Evolutionary conservation across 2,113 vertebrate genomes (phyloP).

Genomic region (Corydoras sp.): DNA sequence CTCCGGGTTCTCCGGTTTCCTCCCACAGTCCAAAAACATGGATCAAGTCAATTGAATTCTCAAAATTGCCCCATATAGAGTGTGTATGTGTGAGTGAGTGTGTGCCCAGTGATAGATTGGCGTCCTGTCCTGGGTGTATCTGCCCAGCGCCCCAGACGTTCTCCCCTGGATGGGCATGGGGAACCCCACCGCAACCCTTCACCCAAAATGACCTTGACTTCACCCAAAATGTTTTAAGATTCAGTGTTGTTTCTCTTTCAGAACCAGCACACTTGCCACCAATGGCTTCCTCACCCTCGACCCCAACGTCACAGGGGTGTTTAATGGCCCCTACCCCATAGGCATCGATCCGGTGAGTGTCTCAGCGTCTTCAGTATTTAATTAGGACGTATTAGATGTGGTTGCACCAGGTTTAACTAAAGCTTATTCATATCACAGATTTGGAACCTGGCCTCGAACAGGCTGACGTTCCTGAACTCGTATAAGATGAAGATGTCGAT

Average conservation of each 20-base stretch:
- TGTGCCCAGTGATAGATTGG: too few relatives aligned
- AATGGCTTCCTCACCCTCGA: slow-evolving; percentile 70
- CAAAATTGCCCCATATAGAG: too few relatives aligned
- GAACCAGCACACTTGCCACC: background rate
- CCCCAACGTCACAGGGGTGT: slow-evolving; percentile 80
- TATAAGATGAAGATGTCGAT: slow-evolving; percentile 99
- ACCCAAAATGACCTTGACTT: too few relatives aligned
- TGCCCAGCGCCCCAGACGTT: too few relatives aligned
- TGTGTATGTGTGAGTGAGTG: too few relatives aligned
- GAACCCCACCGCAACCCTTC: too few relatives aligned
- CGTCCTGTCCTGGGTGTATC: too few relatives aligned
- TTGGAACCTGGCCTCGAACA: slow-evolving; percentile 92
- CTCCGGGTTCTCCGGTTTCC: too few relatives aligned
- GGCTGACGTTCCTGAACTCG: slow-evolving; percentile 92
- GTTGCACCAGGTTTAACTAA: background rate
- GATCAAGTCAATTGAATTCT: too few relatives aligned
- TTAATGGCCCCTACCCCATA: slow-evolving; percentile 83
- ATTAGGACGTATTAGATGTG: too few relatives aligned
- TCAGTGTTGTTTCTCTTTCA: slow-evolving; percentile 29
- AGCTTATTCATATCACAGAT: slow-evolving; percentile 61
- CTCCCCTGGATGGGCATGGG: too few relatives aligned
- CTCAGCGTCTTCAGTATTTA: background rate
- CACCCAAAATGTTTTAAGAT: background rate
- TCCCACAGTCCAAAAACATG: too few relatives aligned
- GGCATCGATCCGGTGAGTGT: slow-evolving; percentile 91